These are phyloP conservation scores for Deladenus siricidicola DNA, from an alignment of 2,888 invertebrate species.

Conservation along the genomic window DNA sequence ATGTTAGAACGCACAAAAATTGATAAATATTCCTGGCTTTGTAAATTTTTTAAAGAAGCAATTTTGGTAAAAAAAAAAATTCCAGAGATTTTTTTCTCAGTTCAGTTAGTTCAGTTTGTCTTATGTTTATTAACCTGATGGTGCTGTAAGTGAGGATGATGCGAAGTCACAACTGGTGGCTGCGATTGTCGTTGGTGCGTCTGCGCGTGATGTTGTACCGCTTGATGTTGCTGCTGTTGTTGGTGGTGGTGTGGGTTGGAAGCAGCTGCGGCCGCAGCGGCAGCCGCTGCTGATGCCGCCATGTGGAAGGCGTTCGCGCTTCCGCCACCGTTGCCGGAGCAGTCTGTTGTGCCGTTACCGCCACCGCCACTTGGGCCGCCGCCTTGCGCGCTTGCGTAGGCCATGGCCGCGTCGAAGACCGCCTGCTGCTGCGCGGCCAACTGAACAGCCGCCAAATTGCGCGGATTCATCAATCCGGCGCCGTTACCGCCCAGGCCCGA, in stretches of 20 bases:
- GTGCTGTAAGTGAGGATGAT: neutral
- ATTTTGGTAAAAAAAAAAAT: no score
- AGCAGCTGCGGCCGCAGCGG: neutral
- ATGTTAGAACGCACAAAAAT: no score
- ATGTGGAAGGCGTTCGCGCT: neutral
- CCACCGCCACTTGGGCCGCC: neutral
- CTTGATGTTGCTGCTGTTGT: neutral
- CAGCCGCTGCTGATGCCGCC: neutral
- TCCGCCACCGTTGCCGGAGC: neutral
- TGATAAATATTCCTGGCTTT: no score
- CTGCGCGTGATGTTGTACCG: neutral
- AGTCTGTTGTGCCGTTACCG: neutral
- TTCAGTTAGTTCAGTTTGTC: no score
- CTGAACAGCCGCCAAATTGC: slow-evolving; percentile 34
- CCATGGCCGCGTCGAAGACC: slow-evolving; percentile 24
- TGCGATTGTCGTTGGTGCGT: neutral
- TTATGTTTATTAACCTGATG: no score
- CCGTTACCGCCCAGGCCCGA: neutral
- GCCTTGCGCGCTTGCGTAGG: slow-evolving; percentile 13
- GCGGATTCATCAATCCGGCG: slow-evolving; percentile 26
- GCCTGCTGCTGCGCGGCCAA: slow-evolving; percentile 35
- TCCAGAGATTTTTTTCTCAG: no score
- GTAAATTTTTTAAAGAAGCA: no score
- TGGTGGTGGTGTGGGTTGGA: neutral
- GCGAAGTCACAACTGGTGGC: neutral